Evolutionary conservation across 2,113 vertebrate genomes (phyloP).

Genomic region (Myxocyprinus asiaticus): DNA sequence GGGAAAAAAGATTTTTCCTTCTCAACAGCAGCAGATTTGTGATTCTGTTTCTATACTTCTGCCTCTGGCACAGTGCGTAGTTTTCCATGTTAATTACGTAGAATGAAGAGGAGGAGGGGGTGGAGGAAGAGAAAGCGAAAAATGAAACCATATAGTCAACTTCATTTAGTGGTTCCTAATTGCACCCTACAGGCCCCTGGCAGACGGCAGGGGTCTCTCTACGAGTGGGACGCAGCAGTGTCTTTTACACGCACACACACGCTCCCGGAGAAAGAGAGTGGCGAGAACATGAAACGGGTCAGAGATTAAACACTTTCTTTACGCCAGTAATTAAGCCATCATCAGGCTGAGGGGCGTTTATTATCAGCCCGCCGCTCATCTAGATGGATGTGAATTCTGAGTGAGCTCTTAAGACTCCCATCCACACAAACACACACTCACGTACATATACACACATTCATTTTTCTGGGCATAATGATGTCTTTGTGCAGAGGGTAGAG

Average conservation of each 20-base stretch:
- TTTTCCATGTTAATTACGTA: conserved; percentile 56
- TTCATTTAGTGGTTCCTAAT: conserved; percentile 60
- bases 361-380: conserved; percentile 46
- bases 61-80: conserved; percentile 30
- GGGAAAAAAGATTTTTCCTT: not conserved
- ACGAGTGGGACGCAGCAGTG: conserved; percentile 53
- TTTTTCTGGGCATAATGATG: conserved; percentile 56
- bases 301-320: conserved; percentile 63
- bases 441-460: conserved; percentile 28
- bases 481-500: conserved; percentile 45
- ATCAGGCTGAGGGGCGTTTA: conserved; percentile 55
- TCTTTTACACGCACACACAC: conserved; percentile 44
- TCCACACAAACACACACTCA: conserved; percentile 34
- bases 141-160: conserved; percentile 55
- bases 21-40: not conserved
- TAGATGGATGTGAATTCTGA: conserved; percentile 53
- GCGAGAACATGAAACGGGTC: conserved; percentile 56
- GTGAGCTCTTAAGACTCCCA: conserved; percentile 39
- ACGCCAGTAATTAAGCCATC: conserved; percentile 57
- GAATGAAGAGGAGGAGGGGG: conserved; percentile 41
- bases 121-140: conserved; percentile 47
- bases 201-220: conserved; percentile 50
- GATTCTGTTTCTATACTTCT: conserved; percentile 4
- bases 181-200: conserved; percentile 57
- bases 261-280: conserved; percentile 40